phyloP scores from a whole-genome alignment of 2,113 vertebrate genomes.

The Corydoras maculifer region DNA sequence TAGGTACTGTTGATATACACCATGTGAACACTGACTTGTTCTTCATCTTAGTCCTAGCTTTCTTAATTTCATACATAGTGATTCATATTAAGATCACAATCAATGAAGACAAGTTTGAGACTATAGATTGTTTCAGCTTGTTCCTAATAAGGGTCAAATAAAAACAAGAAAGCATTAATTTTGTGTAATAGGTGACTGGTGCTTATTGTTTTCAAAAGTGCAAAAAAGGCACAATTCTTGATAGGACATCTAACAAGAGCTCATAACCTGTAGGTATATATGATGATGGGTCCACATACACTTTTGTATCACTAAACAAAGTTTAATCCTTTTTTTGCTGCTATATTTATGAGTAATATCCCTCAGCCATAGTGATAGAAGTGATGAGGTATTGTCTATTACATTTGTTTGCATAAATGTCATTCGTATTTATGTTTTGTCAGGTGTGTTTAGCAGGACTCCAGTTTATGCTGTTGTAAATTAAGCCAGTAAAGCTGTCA shows the following conservation, averaged over 20 bases:
- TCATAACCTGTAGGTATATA: too few relatives aligned
- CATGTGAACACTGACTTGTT: too few relatives aligned
- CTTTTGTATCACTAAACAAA: background rate
- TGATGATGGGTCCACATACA: too few relatives aligned
- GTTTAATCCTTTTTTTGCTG: background rate
- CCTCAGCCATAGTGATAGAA: constrained; percentile 60
- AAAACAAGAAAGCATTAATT: too few relatives aligned
- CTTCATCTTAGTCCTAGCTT: too few relatives aligned
- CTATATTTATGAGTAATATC: constrained; percentile 49
- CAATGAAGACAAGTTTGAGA: background rate
- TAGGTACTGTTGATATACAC: too few relatives aligned
- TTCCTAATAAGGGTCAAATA: too few relatives aligned
- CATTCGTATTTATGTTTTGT: constrained; percentile 79
- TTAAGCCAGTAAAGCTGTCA: constrained; percentile 69
- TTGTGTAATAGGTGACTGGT: too few relatives aligned
- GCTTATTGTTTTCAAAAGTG: too few relatives aligned
- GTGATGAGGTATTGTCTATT: constrained; percentile 71
- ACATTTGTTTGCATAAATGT: constrained; percentile 72
- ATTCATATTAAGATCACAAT: background rate
- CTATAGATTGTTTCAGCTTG: too few relatives aligned
- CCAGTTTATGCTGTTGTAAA: constrained; percentile 69
- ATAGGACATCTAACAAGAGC: background rate
- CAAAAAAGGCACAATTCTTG: background rate
- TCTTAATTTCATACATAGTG: too few relatives aligned
- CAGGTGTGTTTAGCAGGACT: constrained; percentile 74